Evolutionary conservation across 2,888 invertebrate species (phyloP), one percentile per base, ranked within the genome.

Genomic region (Temnothorax rugatulus): DNA sequence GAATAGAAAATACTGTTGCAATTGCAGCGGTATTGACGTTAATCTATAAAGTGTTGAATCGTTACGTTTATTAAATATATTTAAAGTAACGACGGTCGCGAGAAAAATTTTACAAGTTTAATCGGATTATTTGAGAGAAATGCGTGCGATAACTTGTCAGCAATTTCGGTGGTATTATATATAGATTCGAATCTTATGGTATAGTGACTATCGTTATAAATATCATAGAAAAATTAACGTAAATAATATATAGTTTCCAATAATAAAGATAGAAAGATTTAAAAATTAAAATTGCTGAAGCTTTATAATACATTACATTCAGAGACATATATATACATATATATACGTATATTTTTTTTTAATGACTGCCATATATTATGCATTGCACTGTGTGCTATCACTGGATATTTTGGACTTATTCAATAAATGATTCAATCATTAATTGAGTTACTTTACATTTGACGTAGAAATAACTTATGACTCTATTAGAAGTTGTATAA

Each of bases 31-130:
- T 21, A 57, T 8, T 21, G 57, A 44, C 34, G 29, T 79, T 68
- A 79, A 69, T 79, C 57, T 47, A 57, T 59, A 1, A 57, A 68
- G 21, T 54, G 25, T 59, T 44, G 8, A 69, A 50, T 68, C 18
- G 13, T 79, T 29, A 41, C 13, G n/a, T 66, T 66, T 66, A 54
- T 41, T n/a, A 63, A 54, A 15, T 8, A 21, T n/a, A 15, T 15
- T 63, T 75, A 54, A 54, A 74, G 25, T 1, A 44, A n/a, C 29
- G 41, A 38, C 18, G 13, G 34, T 50, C 9, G 7, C 2, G 52
- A 25, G 11, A 76, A 38, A 59, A 44, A 13, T 44, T 38, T 57
- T 25, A 25, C 21, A 41, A 25, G 21, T 57, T 74, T 44, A 34
- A 41, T 8, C n/a, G 41, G 7, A n/a, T 59, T 57, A 21, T 57